phyloP scores from a whole-genome alignment of 2,113 vertebrate genomes.

The Lontra canadensis region DNA sequence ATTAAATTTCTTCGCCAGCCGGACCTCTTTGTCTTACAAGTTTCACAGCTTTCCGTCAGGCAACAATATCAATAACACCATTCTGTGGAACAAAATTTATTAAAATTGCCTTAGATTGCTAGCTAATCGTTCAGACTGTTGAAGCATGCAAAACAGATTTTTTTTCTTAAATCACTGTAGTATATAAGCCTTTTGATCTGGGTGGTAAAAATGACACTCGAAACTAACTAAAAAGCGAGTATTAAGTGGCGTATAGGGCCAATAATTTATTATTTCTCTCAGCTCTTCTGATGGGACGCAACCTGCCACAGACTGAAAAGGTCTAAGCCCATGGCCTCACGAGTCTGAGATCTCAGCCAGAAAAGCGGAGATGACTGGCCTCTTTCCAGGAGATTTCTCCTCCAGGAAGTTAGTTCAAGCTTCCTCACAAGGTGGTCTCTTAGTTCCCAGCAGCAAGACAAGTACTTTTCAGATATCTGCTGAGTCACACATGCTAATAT shows the following conservation, averaged over 20 bases:
- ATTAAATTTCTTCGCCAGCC: background rate
- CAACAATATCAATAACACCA: background rate
- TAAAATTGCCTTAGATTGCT: slow-evolving; percentile 6
- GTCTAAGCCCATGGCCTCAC: background rate
- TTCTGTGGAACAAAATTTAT: background rate
- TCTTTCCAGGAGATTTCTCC: background rate
- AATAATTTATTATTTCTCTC: background rate
- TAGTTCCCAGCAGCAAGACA: background rate
- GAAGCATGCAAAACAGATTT: background rate
- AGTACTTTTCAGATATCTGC: background rate
- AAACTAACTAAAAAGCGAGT: background rate
- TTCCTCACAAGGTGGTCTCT: background rate
- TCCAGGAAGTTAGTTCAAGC: background rate
- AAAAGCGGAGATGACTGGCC: background rate
- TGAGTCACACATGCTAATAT: background rate
- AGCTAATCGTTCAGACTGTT: background rate
- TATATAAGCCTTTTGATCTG: background rate
- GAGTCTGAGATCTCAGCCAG: background rate
- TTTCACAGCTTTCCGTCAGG: background rate
- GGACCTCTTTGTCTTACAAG: background rate
- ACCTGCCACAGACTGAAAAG: background rate
- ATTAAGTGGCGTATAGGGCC: background rate
- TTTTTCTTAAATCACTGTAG: background rate
- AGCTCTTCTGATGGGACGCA: background rate
- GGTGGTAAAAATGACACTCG: background rate